These are phyloP conservation scores for Atrichornis clamosus DNA, from an alignment of 2,113 vertebrate species.

Conservation along the genomic window DNA sequence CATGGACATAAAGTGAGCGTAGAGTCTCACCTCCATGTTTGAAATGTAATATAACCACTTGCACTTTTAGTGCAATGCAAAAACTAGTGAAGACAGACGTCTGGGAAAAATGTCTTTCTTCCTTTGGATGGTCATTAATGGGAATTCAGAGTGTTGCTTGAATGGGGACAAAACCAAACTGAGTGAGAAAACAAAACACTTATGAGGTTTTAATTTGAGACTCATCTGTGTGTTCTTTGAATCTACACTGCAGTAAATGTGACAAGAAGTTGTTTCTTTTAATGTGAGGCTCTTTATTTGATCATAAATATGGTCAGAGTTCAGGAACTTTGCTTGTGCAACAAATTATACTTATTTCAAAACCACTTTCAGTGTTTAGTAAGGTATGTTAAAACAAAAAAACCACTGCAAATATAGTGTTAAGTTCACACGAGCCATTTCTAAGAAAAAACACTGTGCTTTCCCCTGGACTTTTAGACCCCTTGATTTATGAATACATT, in stretches of 20 bases:
- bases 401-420: accelerated
- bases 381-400: not conserved
- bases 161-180: not conserved
- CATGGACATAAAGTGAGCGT: not conserved
- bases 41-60: not conserved
- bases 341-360: not conserved
- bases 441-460: not conserved
- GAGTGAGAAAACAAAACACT: not conserved
- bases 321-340: not conserved
- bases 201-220: not conserved
- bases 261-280: not conserved
- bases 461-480: not conserved
- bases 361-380: not conserved
- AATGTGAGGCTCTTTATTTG: not conserved
- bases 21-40: not conserved
- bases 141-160: not conserved
- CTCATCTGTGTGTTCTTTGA: not conserved
- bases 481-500: not conserved
- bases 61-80: not conserved
- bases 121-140: not conserved
- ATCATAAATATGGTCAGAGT: not conserved
- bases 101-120: not conserved
- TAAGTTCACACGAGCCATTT: not conserved
- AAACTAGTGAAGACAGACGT: not conserved
- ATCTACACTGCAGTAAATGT: not conserved